These are phyloP conservation scores for Leptopilina clavipes DNA, from an alignment of 1,140 invertebrate species.

Conservation along the genomic window DNA sequence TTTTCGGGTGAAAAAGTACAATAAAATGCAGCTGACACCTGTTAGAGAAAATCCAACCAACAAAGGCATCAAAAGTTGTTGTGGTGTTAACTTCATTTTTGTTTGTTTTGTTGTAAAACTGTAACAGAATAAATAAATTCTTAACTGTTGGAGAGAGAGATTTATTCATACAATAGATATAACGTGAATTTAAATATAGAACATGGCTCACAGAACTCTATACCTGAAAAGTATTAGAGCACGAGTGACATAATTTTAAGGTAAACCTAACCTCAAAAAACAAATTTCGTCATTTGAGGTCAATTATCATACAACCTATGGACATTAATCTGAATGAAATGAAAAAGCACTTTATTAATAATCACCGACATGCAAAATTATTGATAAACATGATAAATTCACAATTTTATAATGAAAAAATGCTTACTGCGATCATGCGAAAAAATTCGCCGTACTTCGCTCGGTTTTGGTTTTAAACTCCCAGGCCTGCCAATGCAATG, in stretches of 20 bases:
- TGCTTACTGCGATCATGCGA: background rate
- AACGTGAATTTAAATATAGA: conserved; percentile 27
- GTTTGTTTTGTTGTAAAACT: conserved; percentile 39
- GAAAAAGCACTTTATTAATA: background rate
- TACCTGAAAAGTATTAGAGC: background rate
- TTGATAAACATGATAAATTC: background rate
- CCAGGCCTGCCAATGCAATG: too few species aligned
- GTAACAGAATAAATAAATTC: conserved; percentile 22
- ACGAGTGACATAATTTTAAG: conserved; percentile 23
- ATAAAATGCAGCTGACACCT: conserved; percentile 67
- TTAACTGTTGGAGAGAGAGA: background rate
- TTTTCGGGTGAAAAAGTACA: conserved; percentile 72
- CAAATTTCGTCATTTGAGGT: background rate
- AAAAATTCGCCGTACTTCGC: background rate
- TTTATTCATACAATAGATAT: background rate
- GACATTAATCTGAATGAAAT: background rate
- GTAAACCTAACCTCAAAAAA: conserved; percentile 18
- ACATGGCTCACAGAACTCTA: conserved; percentile 8
- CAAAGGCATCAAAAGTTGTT: conserved; percentile 56
- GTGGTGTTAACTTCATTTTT: conserved; percentile 56
- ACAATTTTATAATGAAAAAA: background rate
- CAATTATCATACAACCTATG: background rate
- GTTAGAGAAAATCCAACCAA: conserved; percentile 70
- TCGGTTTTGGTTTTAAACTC: too few species aligned
- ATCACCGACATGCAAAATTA: too few species aligned